Conservation (phyloP, 92 coral and sea anemone species). For the Plumapathes pennacea region DNA sequence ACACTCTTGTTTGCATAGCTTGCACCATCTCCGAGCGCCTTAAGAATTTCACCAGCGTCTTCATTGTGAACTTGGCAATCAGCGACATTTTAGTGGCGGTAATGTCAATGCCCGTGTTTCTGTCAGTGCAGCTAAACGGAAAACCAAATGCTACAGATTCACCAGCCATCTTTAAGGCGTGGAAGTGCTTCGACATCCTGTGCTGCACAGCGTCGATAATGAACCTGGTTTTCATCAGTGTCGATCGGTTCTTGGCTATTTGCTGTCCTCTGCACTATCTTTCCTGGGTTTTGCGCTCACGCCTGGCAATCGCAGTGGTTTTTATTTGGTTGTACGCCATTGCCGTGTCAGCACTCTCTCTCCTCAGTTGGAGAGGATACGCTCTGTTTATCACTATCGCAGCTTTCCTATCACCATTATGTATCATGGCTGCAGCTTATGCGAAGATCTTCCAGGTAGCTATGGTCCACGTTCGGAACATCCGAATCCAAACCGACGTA, state of each 20-base stretch:
- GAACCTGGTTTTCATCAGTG: constrained; percentile 69
- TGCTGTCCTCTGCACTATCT: constrained; percentile 62
- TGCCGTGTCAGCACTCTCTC: constrained; percentile 36
- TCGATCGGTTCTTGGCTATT: constrained; percentile 81
- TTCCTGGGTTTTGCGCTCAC: constrained; percentile 42
- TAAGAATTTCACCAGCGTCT: constrained; percentile 64
- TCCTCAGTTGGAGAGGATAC: constrained; percentile 39
- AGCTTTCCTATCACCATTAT: constrained; percentile 59
- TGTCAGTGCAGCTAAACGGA: constrained; percentile 51
- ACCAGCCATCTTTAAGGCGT: constrained; percentile 51
- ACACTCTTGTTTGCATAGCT: constrained; percentile 67
- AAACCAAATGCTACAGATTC: constrained; percentile 25
- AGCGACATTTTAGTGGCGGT: constrained; percentile 68
- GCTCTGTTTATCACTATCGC: constrained; percentile 54
- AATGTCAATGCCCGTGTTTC: constrained; percentile 64
- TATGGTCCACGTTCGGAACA: constrained; percentile 59
- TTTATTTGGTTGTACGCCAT: constrained; percentile 66
- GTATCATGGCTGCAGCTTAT: constrained; percentile 62
- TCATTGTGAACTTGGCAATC: constrained; percentile 64
- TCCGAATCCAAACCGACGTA: constrained; percentile 48
- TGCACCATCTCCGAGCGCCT: constrained; percentile 67
- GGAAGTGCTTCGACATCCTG: constrained; percentile 58
- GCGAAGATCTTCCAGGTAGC: constrained; percentile 72
- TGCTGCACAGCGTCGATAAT: constrained; percentile 67
- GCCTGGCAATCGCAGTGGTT: constrained; percentile 49